A percentile compares a stretch with the other conserved stretches of the same genome.
Evolutionary conservation across 2,113 vertebrate species (phyloP).

Genomic region (Typhlomys cinereus): DNA sequence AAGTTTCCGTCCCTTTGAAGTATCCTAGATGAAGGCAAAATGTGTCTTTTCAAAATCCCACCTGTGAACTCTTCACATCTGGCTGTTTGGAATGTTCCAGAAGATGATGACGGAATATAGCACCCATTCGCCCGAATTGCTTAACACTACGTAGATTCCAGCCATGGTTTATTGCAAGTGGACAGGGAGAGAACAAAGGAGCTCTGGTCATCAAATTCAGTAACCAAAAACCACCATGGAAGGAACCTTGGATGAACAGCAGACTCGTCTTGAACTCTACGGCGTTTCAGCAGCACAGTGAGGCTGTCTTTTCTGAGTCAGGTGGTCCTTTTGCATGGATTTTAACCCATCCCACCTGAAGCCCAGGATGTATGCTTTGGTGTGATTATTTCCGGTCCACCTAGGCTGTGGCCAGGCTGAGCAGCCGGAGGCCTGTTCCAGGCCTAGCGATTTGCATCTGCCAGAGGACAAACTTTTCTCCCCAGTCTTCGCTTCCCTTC

Average conservation of each 20-base stretch:
- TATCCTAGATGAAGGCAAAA: neutral
- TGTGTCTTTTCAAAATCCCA: neutral
- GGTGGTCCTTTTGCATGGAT: neutral
- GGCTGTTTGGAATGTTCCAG: conserved; percentile 13
- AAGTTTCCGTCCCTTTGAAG: neutral
- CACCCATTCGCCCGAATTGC: neutral
- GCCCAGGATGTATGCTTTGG: neutral
- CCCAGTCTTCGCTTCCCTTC: conserved; percentile 68
- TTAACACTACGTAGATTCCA: neutral
- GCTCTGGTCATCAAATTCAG: neutral
- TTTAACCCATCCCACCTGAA: conserved; percentile 57
- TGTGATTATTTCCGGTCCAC: conserved; percentile 34
- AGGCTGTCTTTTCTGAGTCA: neutral
- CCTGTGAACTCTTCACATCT: neutral
- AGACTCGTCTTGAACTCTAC: neutral
- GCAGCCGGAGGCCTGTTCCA: neutral
- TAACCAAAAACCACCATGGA: neutral
- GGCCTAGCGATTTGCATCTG: conserved; percentile 77
- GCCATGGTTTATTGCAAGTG: neutral
- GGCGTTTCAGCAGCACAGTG: neutral
- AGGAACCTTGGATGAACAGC: neutral
- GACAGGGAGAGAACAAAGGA: neutral
- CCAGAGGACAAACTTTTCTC: conserved; percentile 79
- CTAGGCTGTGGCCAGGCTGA: neutral
- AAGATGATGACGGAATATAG: neutral